Base-by-base conservation (phyloP, 1,140 invertebrate species). In the Hyposmocoma kahamanoa region DNA sequence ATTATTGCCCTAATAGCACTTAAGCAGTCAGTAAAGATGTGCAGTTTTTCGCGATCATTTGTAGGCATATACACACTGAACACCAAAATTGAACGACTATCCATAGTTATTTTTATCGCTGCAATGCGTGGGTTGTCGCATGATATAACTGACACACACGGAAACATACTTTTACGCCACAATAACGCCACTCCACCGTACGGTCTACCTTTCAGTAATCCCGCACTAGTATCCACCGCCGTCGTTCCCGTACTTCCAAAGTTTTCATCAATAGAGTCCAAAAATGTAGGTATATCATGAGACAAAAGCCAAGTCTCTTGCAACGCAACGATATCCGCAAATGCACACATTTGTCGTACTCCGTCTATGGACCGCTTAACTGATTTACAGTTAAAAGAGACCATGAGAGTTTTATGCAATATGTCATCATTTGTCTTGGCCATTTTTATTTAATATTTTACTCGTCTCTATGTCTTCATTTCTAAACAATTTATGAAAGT, bases 401-500 rank as follows among this genome's bases (percentile, higher is more conserved):
- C 32, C 8, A 34, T 34, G 15, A 9, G 13, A 15, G 4, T 13
- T 4, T 13, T 34, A 34, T 34, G 8, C 32, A 34, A 10, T 34
- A 10, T 34, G 32, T 34, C 8, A 13, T 15, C 4, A 34, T 8
- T 13, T 9, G 13, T 13, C 32, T 22, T 18, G 22, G 24, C 17
- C 13, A n/a, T n/a, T n/a, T n/a, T n/a, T n/a, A n/a, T n/a, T n/a
- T n/a, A n/a, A n/a, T n/a, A n/a, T n/a, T 13, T 24, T 13, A 26
- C 13, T 17, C 15, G 6, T 17, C 3, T 22, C 22, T 26, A 13
- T 13, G n/a, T 28, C 20, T 18, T 17, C 9, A 5, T 19, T 17
- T 44, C 17, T 44, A 24, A 30, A 44, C 26, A n/a, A n/a, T n/a
- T n/a, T n/a, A n/a, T 44, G 17, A 17, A 30, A 44, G 20, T 32